Evolutionary conservation across 2,113 vertebrate species (phyloP), one percentile per base, ranked within the genome.

Genomic region (Illadopsis cleaveri): DNA sequence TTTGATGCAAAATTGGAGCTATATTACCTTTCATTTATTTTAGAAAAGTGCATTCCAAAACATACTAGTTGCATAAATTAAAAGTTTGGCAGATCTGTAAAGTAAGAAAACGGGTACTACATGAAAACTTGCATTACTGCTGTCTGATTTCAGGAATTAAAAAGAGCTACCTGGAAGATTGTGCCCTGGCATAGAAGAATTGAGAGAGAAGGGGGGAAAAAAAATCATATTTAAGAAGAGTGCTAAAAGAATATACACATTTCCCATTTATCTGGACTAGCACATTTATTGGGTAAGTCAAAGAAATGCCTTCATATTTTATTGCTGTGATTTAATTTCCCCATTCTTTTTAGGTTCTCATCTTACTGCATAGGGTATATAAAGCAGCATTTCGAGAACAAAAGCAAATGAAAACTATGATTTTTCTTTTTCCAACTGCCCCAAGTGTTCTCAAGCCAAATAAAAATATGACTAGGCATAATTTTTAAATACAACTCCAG

Each of bases 311-410:
- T 75, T 78, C 10, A 3, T 92, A 84, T 91, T 97, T 94, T 93
- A 94, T 88, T 90, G 65, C 56, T 88, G 42, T 94, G 73, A 91
- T 93, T 96, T 93, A 89, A 82, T 93, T 97, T 85, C 51, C 40
- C 37, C 10, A 37, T 19, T 13, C 47, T 54, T 54, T 48, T 53
- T 40, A 47, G 3, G 15, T 60, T 95, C 87, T 85, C 15, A 22
- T 62, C 68, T 94, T 2, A 2, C 69, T 85, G 66, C 54, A 65
- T 40, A 66, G 81, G 60, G 58, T 72, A 65, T 45, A 87, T 94
- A 94, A 94, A 88, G 15, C 37, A 96, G 66, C 33, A 91, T 94
- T 92, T 90, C 42, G 61, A 73, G 90, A 96, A 90, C 44, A 93
- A 93, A 90, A 72, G 23, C 27, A 95, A 96, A 93, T 88, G 33